Evolutionary conservation across 1,140 invertebrate species (phyloP).

Genomic region (Bombus waltoni): DNA sequence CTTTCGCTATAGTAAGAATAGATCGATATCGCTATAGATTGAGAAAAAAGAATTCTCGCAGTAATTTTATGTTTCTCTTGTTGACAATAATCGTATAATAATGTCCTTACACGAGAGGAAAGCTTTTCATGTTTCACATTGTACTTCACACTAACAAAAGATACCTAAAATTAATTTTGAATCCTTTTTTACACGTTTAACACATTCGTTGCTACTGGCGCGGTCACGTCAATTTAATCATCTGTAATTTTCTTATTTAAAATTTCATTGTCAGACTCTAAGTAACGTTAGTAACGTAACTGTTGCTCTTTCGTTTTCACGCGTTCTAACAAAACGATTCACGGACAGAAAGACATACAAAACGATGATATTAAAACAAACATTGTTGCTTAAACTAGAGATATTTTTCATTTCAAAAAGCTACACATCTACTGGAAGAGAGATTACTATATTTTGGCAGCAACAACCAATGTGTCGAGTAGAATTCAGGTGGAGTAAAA

Average conservation of each 20-base stretch:
- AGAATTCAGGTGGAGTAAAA: background rate
- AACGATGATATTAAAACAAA: too few species aligned
- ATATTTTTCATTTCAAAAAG: background rate
- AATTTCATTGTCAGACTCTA: too few species aligned
- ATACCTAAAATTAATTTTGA: background rate
- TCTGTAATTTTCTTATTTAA: too few species aligned
- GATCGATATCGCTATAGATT: too few species aligned
- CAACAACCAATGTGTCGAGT: background rate
- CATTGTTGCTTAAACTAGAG: background rate
- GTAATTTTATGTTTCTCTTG: too few species aligned
- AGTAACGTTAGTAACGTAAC: background rate
- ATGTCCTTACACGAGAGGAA: too few species aligned
- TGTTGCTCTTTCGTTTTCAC: background rate
- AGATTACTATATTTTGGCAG: background rate
- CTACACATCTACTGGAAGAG: background rate
- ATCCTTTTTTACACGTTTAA: background rate
- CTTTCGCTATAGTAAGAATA: too few species aligned
- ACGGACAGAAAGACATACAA: too few species aligned
- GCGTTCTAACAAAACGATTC: background rate
- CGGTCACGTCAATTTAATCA: background rate
- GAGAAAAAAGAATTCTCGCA: too few species aligned
- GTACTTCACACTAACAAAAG: background rate
- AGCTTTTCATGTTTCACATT: too few species aligned
- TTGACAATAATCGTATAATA: too few species aligned
- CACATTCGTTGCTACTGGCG: background rate